Base-by-base conservation (phyloP, 2,888 invertebrate species). In the Cepaea hortensis region DNA sequence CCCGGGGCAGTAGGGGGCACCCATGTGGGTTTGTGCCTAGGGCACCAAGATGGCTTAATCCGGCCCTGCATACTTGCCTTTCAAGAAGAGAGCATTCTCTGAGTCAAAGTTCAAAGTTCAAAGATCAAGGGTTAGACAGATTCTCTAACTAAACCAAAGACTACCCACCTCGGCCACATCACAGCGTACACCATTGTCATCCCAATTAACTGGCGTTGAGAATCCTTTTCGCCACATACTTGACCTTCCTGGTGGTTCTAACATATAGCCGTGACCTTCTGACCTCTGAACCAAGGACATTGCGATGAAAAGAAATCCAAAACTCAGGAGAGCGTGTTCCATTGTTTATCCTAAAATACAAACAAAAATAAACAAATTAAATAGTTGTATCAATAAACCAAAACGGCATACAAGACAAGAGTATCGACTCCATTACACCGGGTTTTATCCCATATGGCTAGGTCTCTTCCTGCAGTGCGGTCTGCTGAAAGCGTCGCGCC, bases 201-300 rank as follows among this genome's bases (percentile, higher is more conserved):
- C 68, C 55, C 76, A 84, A 55, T 84, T 73, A 20, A 65, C 23
- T 1, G 84, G 84, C 0, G 84, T 73, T n/a, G 55, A 18, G 65
- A 77, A 84, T 23, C 84, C 84, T 7, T 65, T 23, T 48, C 84
- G 23, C 84, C 84, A 84, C 84, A 84, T 84, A 50, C 73, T 84
- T 55, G 84, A 72, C 73, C 84, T 76, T 7, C 65, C n/a, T 5
- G 84, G 84, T 11, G 84, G 84, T 50, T 84, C 84, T 11, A 84
- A 7, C 77, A 84, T 72, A 11, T 61, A 65, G 48, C 84, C 84
- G 46, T 84, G 84, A 65, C 84, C 84, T n/a, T 75, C 48, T 81
- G 81, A 77, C 20, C 77, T 73, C n/a, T 55, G 84, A 20, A 70
- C n/a, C n/a, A 84, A 48, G 61, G 55, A 48, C 82, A 82, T 3